A percentile compares a stretch with the other conserved stretches of the same genome.
Conservation (phyloP, 2,797 vertebrate genomes). For the Chelidonichthys spinosus region DNA sequence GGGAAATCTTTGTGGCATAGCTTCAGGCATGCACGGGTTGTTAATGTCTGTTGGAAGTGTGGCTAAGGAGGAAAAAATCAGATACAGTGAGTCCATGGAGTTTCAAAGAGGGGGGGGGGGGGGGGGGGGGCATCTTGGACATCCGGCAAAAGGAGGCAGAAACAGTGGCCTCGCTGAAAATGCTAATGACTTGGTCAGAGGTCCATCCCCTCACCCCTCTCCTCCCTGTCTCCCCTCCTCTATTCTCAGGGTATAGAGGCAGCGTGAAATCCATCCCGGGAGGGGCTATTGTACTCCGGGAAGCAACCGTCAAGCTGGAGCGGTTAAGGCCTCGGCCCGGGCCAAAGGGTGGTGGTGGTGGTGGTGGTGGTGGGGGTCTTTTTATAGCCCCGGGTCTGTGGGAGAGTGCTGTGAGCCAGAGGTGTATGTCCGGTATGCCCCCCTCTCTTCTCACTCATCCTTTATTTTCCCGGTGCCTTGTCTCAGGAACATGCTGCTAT, state of each 20-base stretch:
- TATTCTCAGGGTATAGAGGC: constrained; percentile 58
- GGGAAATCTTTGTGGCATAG: constrained; percentile 69
- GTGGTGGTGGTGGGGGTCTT: constrained; percentile 26
- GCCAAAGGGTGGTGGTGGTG: constrained; percentile 1
- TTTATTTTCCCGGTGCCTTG: constrained; percentile 43
- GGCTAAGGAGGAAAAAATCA: constrained; percentile 60
- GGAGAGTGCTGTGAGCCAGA: constrained; percentile 37
- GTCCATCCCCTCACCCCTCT: constrained; percentile 54
- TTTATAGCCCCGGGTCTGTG: constrained; percentile 38
- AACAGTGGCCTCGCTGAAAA: constrained; percentile 64
- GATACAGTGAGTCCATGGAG: constrained; percentile 64
- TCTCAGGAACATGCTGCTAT: constrained; percentile 61
- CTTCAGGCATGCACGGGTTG: constrained; percentile 68
- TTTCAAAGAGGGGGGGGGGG: constrained; percentile 36
- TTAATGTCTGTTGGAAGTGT: constrained; percentile 69
- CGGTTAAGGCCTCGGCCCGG: constrained; percentile 43
- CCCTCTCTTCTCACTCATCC: constrained; percentile 53
- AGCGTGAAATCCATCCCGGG: constrained; percentile 77
- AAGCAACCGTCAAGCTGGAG: constrained; percentile 72
- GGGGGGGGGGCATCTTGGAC: constrained; percentile 40
- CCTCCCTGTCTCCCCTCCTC: constrained; percentile 48
- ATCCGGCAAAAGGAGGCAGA: constrained; percentile 66
- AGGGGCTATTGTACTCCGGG: constrained; percentile 71
- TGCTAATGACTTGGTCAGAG: constrained; percentile 74
- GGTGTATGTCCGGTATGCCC: constrained; percentile 48